Conservation (phyloP, 2,797 vertebrate genomes). For the Mormyrus hasselquistii region DNA sequence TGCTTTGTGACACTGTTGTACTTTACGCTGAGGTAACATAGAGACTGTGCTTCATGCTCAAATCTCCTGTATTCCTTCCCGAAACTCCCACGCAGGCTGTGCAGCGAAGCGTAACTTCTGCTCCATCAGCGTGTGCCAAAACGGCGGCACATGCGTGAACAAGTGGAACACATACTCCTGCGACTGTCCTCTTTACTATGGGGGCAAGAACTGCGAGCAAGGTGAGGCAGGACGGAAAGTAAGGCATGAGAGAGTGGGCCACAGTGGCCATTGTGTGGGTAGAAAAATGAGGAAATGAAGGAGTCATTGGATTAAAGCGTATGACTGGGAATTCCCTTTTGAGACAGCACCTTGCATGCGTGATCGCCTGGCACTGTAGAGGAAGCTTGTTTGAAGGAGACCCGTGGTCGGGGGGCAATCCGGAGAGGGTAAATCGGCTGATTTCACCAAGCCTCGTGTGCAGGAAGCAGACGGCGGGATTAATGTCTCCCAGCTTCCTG, state of each 20-base stretch:
- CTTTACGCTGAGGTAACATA: not conserved
- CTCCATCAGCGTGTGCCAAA: constrained; percentile 69
- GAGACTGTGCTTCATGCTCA: not conserved
- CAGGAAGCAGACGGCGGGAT: constrained; percentile 31
- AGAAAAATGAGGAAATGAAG: not conserved
- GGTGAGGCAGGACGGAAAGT: constrained; percentile 55
- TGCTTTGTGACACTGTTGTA: not conserved
- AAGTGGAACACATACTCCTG: constrained; percentile 87
- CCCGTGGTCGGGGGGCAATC: constrained; percentile 18
- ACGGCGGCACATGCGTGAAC: constrained; percentile 80
- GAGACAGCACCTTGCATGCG: not conserved
- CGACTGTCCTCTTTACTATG: constrained; percentile 72
- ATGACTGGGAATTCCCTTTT: not conserved
- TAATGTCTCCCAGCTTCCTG: constrained; percentile 36
- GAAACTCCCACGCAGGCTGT: constrained; percentile 65
- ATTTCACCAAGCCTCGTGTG: constrained; percentile 22
- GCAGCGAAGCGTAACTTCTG: constrained; percentile 83
- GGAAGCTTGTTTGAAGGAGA: constrained; percentile 22
- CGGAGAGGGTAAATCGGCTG: constrained; percentile 21
- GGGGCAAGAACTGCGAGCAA: constrained; percentile 94
- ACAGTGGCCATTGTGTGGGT: not conserved
- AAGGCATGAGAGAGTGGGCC: not conserved
- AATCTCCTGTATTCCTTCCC: not conserved
- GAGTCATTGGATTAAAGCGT: not conserved
- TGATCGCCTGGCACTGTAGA: not conserved